Conservation (phyloP, 23 tunicate genomes). For the Trididemnum nubilum region DNA sequence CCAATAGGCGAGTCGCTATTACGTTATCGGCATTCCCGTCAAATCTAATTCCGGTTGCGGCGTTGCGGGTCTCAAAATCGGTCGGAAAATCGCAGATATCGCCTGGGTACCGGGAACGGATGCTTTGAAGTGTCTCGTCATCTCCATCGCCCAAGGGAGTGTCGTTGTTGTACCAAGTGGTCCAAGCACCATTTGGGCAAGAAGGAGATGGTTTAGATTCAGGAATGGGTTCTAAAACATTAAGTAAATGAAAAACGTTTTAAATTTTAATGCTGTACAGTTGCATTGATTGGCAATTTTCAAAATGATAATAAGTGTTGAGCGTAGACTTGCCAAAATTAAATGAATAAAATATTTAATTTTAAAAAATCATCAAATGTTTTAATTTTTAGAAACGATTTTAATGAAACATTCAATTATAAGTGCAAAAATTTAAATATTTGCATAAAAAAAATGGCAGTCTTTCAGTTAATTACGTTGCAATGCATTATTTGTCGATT, state of each 20-base stretch:
- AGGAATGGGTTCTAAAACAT: background rate
- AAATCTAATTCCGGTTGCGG: background rate
- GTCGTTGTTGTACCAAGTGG: constrained; percentile 26
- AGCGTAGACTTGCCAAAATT: too few relatives aligned
- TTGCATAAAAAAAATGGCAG: too few relatives aligned
- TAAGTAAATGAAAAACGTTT: background rate
- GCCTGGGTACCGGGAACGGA: constrained; percentile 1
- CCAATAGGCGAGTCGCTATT: background rate
- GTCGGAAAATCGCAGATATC: constrained; percentile 7
- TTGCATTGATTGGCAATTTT: too few relatives aligned
- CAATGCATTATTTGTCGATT: too few relatives aligned
- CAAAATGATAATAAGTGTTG: too few relatives aligned
- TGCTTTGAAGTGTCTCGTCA: constrained; percentile 3
- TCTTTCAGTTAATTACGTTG: too few relatives aligned
- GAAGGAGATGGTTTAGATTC: background rate
- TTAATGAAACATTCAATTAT: too few relatives aligned
- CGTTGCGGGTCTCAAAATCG: constrained; percentile 7
- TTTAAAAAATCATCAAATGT: too few relatives aligned
- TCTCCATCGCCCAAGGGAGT: constrained; percentile 13
- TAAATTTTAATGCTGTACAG: too few relatives aligned
- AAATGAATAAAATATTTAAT: too few relatives aligned
- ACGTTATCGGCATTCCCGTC: background rate
- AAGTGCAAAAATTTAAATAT: too few relatives aligned
- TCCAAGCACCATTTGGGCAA: constrained; percentile 7
- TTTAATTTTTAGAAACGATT: too few relatives aligned